Conservation (phyloP, 1,140 invertebrate species). For the Leptinotarsa texana region DNA sequence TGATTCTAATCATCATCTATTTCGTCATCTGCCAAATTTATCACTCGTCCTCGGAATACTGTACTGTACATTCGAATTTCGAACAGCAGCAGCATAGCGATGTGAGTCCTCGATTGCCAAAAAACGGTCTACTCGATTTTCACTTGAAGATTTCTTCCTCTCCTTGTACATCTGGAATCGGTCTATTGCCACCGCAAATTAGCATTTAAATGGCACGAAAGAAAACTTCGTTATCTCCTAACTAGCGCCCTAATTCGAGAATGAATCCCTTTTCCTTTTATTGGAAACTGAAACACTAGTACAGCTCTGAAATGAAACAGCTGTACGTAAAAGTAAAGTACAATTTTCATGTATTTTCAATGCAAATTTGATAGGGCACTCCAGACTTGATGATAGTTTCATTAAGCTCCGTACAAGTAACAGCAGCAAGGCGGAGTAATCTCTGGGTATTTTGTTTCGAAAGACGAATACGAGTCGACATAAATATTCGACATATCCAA, state of each 20-base stretch:
- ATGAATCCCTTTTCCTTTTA: background rate
- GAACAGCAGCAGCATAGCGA: too few relatives aligned
- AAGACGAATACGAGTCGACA: background rate
- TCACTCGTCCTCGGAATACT: too few relatives aligned
- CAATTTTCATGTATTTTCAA: conserved; percentile 7
- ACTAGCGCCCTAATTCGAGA: background rate
- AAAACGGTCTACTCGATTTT: too few relatives aligned
- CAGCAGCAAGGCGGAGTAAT: background rate
- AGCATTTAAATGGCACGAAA: background rate
- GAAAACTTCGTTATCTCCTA: background rate
- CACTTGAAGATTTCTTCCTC: background rate
- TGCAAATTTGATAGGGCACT: conserved; percentile 5
- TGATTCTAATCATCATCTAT: too few relatives aligned
- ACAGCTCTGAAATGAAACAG: background rate
- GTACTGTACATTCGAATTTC: too few relatives aligned
- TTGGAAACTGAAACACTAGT: background rate
- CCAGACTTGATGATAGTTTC: background rate
- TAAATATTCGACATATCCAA: background rate
- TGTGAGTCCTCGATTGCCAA: too few relatives aligned
- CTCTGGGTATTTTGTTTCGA: background rate
- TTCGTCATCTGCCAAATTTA: too few relatives aligned
- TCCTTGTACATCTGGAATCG: background rate
- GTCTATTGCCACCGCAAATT: background rate
- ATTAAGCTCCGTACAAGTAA: background rate
- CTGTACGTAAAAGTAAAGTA: background rate